phyloP scores from a whole-genome alignment of 2,797 vertebrate species.

The Gephyroberyx darwinii region DNA sequence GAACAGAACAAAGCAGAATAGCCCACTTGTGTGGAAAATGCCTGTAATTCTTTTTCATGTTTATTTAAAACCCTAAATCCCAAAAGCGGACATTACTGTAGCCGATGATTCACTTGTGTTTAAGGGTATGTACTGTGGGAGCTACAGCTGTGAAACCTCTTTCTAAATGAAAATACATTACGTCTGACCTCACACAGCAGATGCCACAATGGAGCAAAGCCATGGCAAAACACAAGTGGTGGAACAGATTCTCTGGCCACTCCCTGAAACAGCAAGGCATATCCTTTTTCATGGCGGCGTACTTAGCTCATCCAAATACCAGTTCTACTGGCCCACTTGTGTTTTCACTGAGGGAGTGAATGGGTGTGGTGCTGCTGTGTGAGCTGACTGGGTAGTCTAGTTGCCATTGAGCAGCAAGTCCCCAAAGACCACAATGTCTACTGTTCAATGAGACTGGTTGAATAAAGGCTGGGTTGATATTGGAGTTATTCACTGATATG shows the following conservation, averaged over 20 bases:
- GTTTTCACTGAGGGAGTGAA: constrained; percentile 37
- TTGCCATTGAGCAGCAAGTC: constrained; percentile 46
- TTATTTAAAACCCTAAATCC: constrained; percentile 12
- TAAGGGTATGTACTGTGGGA: constrained; percentile 13
- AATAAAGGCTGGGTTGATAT: constrained; percentile 4
- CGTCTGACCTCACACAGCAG: constrained; percentile 61
- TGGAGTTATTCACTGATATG: constrained; percentile 8
- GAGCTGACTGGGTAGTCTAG: constrained; percentile 38
- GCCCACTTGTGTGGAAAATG: neutral
- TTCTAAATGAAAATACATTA: constrained; percentile 54
- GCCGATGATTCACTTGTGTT: constrained; percentile 63
- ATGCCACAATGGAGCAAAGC: constrained; percentile 12
- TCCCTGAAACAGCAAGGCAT: constrained; percentile 62
- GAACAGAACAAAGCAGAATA: neutral
- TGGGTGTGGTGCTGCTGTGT: constrained; percentile 59
- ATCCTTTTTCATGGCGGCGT: constrained; percentile 65
- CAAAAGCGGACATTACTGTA: constrained; percentile 21
- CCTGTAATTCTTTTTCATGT: neutral
- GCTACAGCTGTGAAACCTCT: constrained; percentile 64
- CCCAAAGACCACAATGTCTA: constrained; percentile 39
- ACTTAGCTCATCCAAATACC: constrained; percentile 69
- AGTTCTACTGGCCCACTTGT: constrained; percentile 64
- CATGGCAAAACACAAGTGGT: constrained; percentile 21
- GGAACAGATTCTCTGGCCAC: constrained; percentile 59
- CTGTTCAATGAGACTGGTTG: neutral